These are phyloP conservation scores for Xyliphius kryptos DNA, from an alignment of 2,113 vertebrate genomes.

Conservation along the genomic window DNA sequence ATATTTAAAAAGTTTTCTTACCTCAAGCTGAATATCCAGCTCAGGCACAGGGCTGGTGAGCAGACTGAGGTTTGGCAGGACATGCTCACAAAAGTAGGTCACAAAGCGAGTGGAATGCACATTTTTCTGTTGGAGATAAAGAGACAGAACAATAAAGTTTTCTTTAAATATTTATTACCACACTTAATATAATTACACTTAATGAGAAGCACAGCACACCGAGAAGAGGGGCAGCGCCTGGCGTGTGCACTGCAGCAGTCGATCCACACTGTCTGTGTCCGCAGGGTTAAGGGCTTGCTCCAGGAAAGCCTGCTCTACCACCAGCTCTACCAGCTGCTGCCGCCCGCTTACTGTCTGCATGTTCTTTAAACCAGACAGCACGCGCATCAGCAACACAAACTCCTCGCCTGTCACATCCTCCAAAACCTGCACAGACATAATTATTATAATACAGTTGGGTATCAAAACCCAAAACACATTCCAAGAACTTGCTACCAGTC, in stretches of 20 bases:
- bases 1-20: slow-evolving; percentile 65
- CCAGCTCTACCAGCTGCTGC: slow-evolving; percentile 89
- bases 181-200: too few relatives aligned
- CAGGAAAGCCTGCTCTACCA: slow-evolving; percentile 90
- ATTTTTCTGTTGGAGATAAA: slow-evolving; percentile 78
- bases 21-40: slow-evolving; percentile 95
- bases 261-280: slow-evolving; percentile 86
- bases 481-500: too few relatives aligned
- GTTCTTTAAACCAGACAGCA: slow-evolving; percentile 79
- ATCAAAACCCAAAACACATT: too few relatives aligned
- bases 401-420: slow-evolving; percentile 96
- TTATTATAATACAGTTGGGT: too few relatives aligned
- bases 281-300: slow-evolving; percentile 87
- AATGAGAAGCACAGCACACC: too few relatives aligned
- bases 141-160: slow-evolving; percentile 1
- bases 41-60: slow-evolving; percentile 88
- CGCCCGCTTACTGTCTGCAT: slow-evolving; percentile 91
- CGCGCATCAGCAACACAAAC: slow-evolving; percentile 94
- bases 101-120: slow-evolving; percentile 97
- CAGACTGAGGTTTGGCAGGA: slow-evolving; percentile 85
- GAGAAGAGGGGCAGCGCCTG: slow-evolving; percentile 95
- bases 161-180: too few relatives aligned
- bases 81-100: slow-evolving; percentile 94
- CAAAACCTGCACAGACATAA: slow-evolving; percentile 82
- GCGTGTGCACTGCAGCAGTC: slow-evolving; percentile 92